Conservation (phyloP, 2,797 vertebrate genomes). For the Rhinella marina region DNA sequence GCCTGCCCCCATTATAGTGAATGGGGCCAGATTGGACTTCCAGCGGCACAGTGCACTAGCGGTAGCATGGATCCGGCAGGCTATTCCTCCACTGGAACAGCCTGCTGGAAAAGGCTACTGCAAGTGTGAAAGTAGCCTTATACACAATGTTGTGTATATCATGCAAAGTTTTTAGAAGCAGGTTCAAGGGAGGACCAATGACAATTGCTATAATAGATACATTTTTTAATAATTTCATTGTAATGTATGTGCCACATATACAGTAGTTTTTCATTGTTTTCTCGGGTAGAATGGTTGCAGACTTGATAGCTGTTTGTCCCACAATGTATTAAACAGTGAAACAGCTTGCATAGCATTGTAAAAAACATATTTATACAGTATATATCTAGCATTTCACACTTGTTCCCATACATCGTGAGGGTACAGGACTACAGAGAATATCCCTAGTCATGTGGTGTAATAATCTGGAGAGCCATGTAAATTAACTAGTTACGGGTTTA, state of each 20-base stretch:
- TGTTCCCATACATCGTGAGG: background rate
- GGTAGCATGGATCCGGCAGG: too few species aligned
- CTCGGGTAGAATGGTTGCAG: background rate
- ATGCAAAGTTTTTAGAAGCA: background rate
- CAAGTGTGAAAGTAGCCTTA: too few species aligned
- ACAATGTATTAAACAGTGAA: background rate
- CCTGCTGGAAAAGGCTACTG: too few species aligned
- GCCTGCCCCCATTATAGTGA: too few species aligned
- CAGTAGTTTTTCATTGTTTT: background rate
- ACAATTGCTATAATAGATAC: background rate
- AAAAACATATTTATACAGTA: background rate
- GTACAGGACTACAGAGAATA: background rate
- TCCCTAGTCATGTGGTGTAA: background rate
- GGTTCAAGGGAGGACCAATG: background rate
- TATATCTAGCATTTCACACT: background rate
- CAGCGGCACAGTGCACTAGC: too few species aligned
- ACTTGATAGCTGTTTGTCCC: background rate
- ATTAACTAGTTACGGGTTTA: background rate
- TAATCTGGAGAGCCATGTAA: slow-evolving; percentile 10
- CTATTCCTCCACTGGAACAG: too few species aligned
- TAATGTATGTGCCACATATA: background rate
- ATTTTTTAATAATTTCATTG: background rate
- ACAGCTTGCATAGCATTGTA: background rate
- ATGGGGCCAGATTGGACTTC: too few species aligned
- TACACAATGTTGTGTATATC: background rate